phyloP scores from a whole-genome alignment of 2,797 vertebrate species.

The Streptopelia turtur region DNA sequence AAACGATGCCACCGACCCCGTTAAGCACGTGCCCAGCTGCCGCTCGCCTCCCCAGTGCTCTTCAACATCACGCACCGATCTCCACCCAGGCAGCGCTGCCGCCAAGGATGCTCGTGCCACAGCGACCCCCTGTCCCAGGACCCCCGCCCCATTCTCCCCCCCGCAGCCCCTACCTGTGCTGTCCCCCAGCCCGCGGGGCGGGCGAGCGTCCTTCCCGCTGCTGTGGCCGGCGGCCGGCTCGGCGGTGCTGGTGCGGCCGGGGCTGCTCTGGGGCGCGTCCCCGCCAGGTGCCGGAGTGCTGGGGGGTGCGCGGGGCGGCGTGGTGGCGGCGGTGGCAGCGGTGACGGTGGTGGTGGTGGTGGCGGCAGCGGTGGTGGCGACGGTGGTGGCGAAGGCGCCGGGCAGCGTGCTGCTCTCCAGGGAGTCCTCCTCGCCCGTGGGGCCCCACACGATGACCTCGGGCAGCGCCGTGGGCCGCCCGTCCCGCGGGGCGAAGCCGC shows the following conservation, averaged over 20 bases:
- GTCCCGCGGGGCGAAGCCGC: constrained; percentile 37
- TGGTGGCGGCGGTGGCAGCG: background rate
- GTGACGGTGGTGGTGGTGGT: background rate
- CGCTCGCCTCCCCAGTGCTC: background rate
- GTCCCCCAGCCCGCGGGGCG: constrained; percentile 77
- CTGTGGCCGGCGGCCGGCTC: constrained; percentile 72
- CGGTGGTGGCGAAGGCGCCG: constrained; percentile 55
- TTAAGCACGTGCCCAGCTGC: background rate
- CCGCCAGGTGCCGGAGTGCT: background rate
- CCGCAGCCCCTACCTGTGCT: constrained; percentile 76
- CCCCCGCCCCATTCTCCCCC: background rate
- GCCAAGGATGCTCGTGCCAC: rapidly evolving
- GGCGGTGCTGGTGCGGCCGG: constrained; percentile 69
- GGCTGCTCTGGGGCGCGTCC: constrained; percentile 39
- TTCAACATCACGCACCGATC: background rate
- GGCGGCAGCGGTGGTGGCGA: constrained; percentile 31
- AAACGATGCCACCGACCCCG: background rate
- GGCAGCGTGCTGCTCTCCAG: constrained; percentile 74
- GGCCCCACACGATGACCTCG: constrained; percentile 82
- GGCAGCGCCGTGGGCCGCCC: constrained; percentile 68
- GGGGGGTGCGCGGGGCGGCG: constrained; percentile 54
- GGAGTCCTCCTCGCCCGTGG: constrained; percentile 79
- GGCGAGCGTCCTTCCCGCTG: constrained; percentile 67
- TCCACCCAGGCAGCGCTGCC: background rate
- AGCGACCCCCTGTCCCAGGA: rapidly evolving